A percentile compares a stretch with the other conserved stretches of the same genome.
These are phyloP conservation scores for Amblyraja radiata DNA, from an alignment of 2,797 vertebrate genomes.

Conservation along the genomic window DNA sequence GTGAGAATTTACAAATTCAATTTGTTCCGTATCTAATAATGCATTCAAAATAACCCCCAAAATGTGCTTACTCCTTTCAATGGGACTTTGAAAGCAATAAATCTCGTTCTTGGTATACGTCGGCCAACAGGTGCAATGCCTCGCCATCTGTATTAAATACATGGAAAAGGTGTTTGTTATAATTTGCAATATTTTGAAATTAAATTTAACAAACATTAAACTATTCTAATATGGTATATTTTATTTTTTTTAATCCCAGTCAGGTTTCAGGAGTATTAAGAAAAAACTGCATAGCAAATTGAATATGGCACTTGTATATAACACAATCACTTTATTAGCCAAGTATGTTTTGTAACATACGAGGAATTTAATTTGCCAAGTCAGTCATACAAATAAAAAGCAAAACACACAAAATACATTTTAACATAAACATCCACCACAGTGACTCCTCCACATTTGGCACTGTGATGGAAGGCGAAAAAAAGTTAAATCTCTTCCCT, in stretches of 20 bases:
- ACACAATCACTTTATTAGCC: no score
- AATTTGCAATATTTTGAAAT: background rate
- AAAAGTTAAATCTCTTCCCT: no score
- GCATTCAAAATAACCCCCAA: background rate
- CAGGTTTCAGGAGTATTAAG: background rate
- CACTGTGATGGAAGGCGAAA: no score
- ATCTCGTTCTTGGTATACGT: conserved; percentile 32
- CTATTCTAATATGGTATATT: background rate
- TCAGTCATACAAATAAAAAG: no score
- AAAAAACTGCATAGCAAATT: background rate
- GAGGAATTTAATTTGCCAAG: no score
- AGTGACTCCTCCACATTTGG: no score
- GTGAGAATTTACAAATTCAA: background rate
- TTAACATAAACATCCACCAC: no score
- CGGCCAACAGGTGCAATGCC: conserved; percentile 19
- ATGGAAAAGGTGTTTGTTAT: background rate
- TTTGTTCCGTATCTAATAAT: background rate
- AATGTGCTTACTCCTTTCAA: conserved; percentile 29
- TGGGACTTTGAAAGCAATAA: conserved; percentile 35
- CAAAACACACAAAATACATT: no score
- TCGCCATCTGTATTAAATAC: conserved; percentile 22
- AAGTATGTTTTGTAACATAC: no score
- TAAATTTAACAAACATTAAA: background rate
- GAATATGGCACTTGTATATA: background rate
- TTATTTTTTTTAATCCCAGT: background rate